phyloP scores from a whole-genome alignment of 2,797 vertebrate genomes.

The Antrozous pallidus region DNA sequence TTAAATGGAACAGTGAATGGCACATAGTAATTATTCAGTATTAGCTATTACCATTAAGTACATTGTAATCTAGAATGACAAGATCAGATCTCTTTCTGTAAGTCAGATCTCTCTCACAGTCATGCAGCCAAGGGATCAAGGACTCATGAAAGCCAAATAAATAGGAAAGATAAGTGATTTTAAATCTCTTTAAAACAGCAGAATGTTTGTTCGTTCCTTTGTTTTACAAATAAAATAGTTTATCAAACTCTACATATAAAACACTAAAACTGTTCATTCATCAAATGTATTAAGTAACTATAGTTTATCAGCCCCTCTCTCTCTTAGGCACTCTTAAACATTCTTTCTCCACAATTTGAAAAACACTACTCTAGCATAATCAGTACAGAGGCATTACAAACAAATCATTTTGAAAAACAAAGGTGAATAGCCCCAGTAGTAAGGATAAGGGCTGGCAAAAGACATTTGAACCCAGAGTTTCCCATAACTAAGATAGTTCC shows the following conservation, averaged over 20 bases:
- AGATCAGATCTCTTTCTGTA: not conserved
- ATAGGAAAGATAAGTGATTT: not conserved
- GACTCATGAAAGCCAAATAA: not conserved
- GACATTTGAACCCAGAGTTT: not conserved
- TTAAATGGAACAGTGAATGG: not conserved
- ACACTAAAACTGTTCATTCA: not conserved
- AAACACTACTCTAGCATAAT: not conserved
- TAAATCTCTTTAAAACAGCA: not conserved
- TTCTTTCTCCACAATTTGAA: not conserved
- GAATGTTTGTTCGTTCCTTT: not conserved
- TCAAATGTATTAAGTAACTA: not conserved
- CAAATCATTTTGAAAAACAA: not conserved
- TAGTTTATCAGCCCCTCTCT: not conserved
- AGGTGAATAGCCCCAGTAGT: not conserved
- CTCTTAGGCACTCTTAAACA: not conserved
- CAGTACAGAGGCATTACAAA: not conserved
- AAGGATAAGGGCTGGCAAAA: not conserved
- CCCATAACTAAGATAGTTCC: not conserved
- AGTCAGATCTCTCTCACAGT: not conserved
- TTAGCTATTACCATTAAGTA: constrained; percentile 9
- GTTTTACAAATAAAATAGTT: not conserved
- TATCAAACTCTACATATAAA: not conserved
- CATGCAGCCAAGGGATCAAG: not conserved
- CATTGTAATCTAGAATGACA: not conserved
- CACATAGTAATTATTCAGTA: not conserved